These are phyloP conservation scores for Andrena bucephala DNA, from an alignment of 2,888 invertebrate genomes.

Conservation along the genomic window DNA sequence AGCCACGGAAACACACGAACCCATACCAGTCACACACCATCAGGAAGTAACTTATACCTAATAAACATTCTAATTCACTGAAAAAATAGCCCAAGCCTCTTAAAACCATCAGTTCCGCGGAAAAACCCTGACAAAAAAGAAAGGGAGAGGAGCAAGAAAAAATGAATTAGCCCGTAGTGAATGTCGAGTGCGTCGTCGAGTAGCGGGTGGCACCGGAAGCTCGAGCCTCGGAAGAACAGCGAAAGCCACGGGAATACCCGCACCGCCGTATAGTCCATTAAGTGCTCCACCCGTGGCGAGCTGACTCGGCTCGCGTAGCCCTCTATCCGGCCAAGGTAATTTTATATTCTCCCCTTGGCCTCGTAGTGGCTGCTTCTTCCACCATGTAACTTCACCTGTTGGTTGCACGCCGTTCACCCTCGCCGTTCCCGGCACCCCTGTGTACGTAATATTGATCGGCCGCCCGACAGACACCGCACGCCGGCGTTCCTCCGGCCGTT, in stretches of 20 bases:
- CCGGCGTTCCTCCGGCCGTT: slow-evolving; percentile 41
- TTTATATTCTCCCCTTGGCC: slow-evolving; percentile 73
- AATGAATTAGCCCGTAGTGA: neutral
- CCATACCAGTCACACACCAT: no score
- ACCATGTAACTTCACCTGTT: slow-evolving; percentile 73
- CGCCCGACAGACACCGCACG: slow-evolving; percentile 24
- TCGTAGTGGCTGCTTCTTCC: slow-evolving; percentile 58
- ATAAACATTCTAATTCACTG: no score
- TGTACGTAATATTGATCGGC: slow-evolving; percentile 70
- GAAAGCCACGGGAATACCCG: slow-evolving; percentile 31
- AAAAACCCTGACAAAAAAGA: neutral
- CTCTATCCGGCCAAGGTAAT: slow-evolving; percentile 61
- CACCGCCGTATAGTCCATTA: slow-evolving; percentile 56
- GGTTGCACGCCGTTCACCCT: slow-evolving; percentile 58
- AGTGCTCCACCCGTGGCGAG: slow-evolving; percentile 47
- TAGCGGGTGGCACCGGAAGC: slow-evolving; percentile 35
- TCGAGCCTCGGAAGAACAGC: slow-evolving; percentile 6
- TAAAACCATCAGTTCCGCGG: neutral
- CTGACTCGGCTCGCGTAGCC: slow-evolving; percentile 29
- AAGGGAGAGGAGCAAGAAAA: neutral
- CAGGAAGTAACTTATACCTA: no score
- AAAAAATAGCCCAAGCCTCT: neutral
- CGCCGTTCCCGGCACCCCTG: slow-evolving; percentile 39
- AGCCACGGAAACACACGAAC: no score
- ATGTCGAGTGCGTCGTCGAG: neutral